Evolutionary conservation across 2,888 invertebrate genomes (phyloP).

Genomic region (Malthinus seriepunctatus): DNA sequence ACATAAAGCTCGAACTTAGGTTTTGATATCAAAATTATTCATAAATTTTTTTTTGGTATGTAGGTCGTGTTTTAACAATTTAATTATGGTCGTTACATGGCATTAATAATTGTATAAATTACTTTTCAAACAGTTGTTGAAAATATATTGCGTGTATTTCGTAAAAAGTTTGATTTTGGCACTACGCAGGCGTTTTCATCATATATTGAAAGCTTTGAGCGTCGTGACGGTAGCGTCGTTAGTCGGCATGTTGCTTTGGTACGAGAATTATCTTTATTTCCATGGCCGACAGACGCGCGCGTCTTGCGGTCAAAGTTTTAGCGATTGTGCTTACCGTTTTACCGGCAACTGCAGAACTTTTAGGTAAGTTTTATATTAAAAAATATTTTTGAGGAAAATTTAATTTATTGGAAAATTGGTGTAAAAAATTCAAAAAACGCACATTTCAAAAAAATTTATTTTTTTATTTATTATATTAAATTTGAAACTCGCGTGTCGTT

Average conservation of each 20-base stretch:
- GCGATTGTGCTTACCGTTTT: constrained; percentile 35
- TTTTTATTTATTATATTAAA: constrained; percentile 36
- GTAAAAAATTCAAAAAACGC: too few relatives aligned
- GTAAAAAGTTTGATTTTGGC: constrained; percentile 27
- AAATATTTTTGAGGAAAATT: too few relatives aligned
- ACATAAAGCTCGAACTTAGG: too few relatives aligned
- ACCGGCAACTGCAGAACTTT: constrained; percentile 36
- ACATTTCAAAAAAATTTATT: constrained; percentile 6
- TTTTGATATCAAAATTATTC: too few relatives aligned
- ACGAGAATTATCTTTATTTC: constrained; percentile 26
- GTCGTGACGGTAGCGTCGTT: constrained; percentile 27
- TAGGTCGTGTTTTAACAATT: constrained; percentile 3
- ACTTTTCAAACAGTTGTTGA: constrained; percentile 15
- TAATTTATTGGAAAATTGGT: too few relatives aligned
- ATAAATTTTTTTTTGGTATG: too few relatives aligned
- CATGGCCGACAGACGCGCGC: constrained; percentile 43
- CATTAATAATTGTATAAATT: constrained; percentile 15
- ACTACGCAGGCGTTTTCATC: constrained; percentile 32
- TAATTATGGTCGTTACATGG: constrained; percentile 5
- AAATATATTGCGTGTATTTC: constrained; percentile 23
- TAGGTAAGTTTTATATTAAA: constrained; percentile 18
- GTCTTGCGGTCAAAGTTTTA: constrained; percentile 36
- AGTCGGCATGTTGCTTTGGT: constrained; percentile 31
- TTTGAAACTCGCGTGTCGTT: constrained; percentile 37
- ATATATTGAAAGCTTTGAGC: constrained; percentile 21